phyloP scores from a whole-genome alignment of 2,797 vertebrate genomes.

The Centropyge bicolor region DNA sequence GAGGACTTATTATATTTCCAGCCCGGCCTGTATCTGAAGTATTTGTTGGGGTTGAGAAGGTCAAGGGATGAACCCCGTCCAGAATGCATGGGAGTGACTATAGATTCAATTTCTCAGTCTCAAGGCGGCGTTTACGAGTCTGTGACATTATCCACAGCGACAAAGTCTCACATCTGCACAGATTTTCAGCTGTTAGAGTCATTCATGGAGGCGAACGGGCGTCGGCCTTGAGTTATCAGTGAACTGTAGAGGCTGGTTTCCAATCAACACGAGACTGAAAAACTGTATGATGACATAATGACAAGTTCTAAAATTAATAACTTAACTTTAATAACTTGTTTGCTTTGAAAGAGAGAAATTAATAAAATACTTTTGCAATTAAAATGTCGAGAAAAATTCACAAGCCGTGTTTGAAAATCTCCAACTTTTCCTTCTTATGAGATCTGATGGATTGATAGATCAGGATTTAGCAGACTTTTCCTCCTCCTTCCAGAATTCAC shows the following conservation, averaged over 20 bases:
- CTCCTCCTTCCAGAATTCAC: conserved; percentile 37
- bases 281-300: conserved; percentile 3
- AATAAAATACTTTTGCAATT: background rate
- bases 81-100: conserved; percentile 63
- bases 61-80: conserved; percentile 54
- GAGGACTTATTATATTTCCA: background rate
- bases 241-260: conserved; percentile 42
- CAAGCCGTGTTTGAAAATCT: conserved; percentile 39
- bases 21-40: conserved; percentile 10
- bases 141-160: conserved; percentile 74
- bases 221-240: conserved; percentile 57
- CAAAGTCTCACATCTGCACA: conserved; percentile 78
- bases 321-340: background rate
- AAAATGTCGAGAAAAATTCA: conserved; percentile 33
- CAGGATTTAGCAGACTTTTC: conserved; percentile 52
- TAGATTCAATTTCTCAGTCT: conserved; percentile 68
- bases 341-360: background rate
- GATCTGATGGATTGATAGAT: conserved; percentile 67
- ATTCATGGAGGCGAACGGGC: conserved; percentile 55
- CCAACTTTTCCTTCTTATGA: conserved; percentile 16
- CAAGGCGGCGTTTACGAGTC: conserved; percentile 70
- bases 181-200: conserved; percentile 77
- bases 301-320: conserved; percentile 9
- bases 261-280: conserved; percentile 19
- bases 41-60: conserved; percentile 46